Conservation (phyloP, 2,113 vertebrate species). For the Aythya baeri region DNA sequence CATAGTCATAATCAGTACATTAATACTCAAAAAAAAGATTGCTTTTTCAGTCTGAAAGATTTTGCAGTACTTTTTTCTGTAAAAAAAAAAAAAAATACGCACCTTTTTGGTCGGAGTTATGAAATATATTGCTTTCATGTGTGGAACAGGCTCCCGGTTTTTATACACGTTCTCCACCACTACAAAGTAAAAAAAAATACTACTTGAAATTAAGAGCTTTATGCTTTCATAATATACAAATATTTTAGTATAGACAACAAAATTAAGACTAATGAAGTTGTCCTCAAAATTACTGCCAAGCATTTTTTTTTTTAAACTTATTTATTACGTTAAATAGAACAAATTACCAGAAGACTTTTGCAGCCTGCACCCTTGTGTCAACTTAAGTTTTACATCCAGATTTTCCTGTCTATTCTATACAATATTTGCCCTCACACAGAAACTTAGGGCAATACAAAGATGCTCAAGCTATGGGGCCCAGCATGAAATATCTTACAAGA, state of each 20-base stretch:
- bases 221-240: neutral
- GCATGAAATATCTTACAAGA: neutral
- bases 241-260: neutral
- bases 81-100: conserved; percentile 40
- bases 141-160: conserved; percentile 89
- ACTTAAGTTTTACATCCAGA: neutral
- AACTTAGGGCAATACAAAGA: neutral
- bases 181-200: conserved; percentile 64
- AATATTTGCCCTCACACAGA: neutral
- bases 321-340: neutral
- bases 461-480: neutral
- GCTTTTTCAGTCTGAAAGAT: neutral
- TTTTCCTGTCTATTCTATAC: neutral
- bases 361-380: neutral
- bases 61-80: neutral
- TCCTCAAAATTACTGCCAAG: neutral
- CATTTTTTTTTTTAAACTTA: accelerated
- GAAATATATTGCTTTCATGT: conserved; percentile 97
- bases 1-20: neutral
- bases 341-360: neutral
- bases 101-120: conserved; percentile 92
- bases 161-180: conserved; percentile 95
- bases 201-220: neutral
- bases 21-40: neutral
- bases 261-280: neutral